These are phyloP conservation scores for Scarus forsteni DNA, from an alignment of 2,797 vertebrate genomes.

Conservation along the genomic window DNA sequence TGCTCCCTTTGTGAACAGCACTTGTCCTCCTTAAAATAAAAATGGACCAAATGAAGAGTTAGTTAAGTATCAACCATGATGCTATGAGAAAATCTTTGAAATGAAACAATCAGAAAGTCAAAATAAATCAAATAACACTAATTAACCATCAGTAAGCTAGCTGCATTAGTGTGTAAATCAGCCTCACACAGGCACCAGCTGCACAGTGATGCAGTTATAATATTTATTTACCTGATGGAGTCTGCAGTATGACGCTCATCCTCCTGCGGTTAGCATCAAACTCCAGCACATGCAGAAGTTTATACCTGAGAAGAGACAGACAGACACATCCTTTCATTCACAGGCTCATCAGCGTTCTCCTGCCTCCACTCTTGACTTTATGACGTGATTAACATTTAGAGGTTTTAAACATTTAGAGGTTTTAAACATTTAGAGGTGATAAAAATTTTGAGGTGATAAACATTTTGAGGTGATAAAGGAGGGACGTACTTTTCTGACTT, in stretches of 20 bases:
- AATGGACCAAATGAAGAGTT: not conserved
- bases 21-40: slow-evolving; percentile 85
- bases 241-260: slow-evolving; percentile 97
- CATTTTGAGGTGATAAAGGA: not conserved
- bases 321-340: not conserved
- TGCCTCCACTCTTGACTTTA: not conserved
- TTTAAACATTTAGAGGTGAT: not conserved
- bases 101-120: too few species aligned
- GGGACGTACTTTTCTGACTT: slow-evolving; percentile 90
- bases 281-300: slow-evolving; percentile 94
- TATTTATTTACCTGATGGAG: slow-evolving; percentile 93
- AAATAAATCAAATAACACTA: too few species aligned
- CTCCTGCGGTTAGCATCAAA: slow-evolving; percentile 95
- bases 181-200: too few species aligned
- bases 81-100: not conserved
- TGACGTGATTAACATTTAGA: not conserved
- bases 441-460: too few species aligned
- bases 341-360: not conserved
- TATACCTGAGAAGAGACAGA: slow-evolving; percentile 85
- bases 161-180: too few species aligned
- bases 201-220: too few species aligned
- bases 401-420: not conserved
- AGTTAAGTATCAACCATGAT: not conserved
- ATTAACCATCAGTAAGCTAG: too few species aligned
- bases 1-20: slow-evolving; percentile 97